These are phyloP conservation scores for Carollia perspicillata DNA, from an alignment of 2,113 vertebrate species.

Conservation along the genomic window DNA sequence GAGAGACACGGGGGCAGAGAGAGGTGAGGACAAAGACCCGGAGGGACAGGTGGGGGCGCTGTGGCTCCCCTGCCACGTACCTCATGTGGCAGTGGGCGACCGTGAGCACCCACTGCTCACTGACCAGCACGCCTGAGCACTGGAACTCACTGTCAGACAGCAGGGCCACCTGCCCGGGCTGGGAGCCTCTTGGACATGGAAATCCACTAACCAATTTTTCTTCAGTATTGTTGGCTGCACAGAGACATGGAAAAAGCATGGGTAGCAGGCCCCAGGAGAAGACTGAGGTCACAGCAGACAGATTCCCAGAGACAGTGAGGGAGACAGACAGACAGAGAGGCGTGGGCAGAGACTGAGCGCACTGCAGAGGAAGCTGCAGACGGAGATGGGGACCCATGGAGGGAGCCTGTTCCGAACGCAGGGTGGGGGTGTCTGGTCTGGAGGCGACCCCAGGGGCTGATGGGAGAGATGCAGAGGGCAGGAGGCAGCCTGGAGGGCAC, in stretches of 20 bases:
- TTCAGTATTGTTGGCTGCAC: not conserved
- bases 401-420: not conserved
- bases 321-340: not conserved
- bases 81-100: not conserved
- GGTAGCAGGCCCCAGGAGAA: not conserved
- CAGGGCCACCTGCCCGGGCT: not conserved
- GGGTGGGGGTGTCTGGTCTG: too few relatives aligned
- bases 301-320: not conserved
- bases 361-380: not conserved
- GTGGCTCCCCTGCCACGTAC: not conserved
- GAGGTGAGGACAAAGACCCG: not conserved
- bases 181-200: not conserved
- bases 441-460: not conserved
- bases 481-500: not conserved
- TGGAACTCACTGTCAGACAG: not conserved
- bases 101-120: not conserved
- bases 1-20: too few relatives aligned
- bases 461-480: not conserved
- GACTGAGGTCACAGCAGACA: not conserved
- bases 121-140: not conserved
- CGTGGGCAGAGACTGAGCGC: not conserved
- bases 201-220: not conserved
- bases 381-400: not conserved
- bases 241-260: not conserved
- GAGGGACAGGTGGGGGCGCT: fast-evolving